phyloP scores from a whole-genome alignment of 1,140 invertebrate genomes.

The Drosophila navojoa region DNA sequence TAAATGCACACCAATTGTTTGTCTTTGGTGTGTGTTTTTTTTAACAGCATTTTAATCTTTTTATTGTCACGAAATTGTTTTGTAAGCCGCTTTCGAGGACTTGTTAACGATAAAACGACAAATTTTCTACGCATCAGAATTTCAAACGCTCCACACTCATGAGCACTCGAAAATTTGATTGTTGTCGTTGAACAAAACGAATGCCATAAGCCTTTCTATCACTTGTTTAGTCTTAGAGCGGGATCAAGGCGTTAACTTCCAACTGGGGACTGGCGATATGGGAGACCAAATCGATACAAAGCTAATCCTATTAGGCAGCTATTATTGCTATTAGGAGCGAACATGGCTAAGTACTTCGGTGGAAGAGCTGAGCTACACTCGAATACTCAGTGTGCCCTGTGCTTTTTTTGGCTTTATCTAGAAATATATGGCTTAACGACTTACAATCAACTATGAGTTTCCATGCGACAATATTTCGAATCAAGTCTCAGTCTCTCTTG shows the following conservation, averaged over 20 bases:
- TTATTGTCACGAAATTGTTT: slow-evolving; percentile 54
- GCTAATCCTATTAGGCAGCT: slow-evolving; percentile 40
- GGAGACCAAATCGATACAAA: slow-evolving; percentile 28
- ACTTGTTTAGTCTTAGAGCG: slow-evolving; percentile 3
- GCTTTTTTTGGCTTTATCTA: background rate
- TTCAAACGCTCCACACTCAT: slow-evolving; percentile 24
- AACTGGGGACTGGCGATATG: slow-evolving; percentile 16
- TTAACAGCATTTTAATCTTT: slow-evolving; percentile 42
- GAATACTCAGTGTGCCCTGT: background rate
- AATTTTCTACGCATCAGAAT: slow-evolving; percentile 32
- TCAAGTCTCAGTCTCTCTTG: background rate
- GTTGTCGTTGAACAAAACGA: slow-evolving; percentile 21
- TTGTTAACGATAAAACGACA: slow-evolving; percentile 64
- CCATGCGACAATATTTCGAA: background rate
- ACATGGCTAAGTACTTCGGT: background rate
- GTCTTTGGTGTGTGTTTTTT: slow-evolving; percentile 4
- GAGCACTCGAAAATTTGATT: slow-evolving; percentile 19
- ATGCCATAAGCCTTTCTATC: slow-evolving; percentile 47
- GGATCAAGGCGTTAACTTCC: slow-evolving; percentile 16
- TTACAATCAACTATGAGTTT: no score
- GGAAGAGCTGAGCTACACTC: background rate
- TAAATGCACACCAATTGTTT: background rate
- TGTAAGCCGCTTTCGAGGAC: slow-evolving; percentile 64
- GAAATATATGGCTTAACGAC: background rate
- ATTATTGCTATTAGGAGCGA: background rate